Percentiles rank a stretch among this genome's conserved stretches.
Conservation (phyloP, 2,113 vertebrate species). For the Zapus hudsonius region DNA sequence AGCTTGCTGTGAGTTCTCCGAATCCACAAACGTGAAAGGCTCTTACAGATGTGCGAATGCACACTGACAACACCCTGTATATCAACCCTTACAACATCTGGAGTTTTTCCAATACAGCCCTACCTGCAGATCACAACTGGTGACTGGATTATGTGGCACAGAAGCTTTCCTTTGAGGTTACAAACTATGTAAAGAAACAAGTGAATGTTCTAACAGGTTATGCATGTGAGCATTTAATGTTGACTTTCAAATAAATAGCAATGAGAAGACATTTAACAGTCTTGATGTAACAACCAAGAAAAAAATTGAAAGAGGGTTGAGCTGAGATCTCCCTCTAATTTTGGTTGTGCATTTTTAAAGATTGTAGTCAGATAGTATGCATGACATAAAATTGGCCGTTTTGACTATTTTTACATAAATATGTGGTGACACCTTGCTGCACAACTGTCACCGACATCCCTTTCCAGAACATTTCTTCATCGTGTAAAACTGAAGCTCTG, state of each 20-base stretch:
- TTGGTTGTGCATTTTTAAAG: not conserved
- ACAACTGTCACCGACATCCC: not conserved
- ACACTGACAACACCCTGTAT: not conserved
- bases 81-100: not conserved
- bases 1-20: not conserved
- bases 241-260: conserved; percentile 37
- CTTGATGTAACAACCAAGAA: not conserved
- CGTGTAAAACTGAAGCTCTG: not conserved
- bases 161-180: not conserved
- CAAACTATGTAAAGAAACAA: not conserved
- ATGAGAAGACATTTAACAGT: conserved; percentile 35
- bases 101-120: not conserved
- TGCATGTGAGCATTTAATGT: not conserved
- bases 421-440: not conserved
- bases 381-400: not conserved
- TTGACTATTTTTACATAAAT: not conserved
- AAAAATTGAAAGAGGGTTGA: not conserved
- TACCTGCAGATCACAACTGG: not conserved
- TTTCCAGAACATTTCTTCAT: not conserved
- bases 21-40: not conserved
- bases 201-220: conserved; percentile 31
- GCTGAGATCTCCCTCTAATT: not conserved
- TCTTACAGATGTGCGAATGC: not conserved
- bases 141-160: not conserved
- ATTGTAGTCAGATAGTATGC: not conserved